These are phyloP conservation scores for Macroglossus sobrinus DNA, from an alignment of 2,113 vertebrate genomes.

Conservation along the genomic window DNA sequence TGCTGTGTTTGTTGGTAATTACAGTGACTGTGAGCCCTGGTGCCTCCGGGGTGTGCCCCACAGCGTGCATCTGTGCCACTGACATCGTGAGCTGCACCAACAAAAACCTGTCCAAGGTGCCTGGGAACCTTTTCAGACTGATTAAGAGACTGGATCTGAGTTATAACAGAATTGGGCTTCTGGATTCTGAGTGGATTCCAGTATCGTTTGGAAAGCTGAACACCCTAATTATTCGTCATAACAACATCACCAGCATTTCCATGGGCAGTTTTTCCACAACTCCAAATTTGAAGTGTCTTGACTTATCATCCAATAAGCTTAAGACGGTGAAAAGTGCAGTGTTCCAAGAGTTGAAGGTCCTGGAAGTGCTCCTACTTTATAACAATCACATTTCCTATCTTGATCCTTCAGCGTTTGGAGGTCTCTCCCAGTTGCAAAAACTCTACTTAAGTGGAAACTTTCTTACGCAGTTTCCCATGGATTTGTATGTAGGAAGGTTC, in stretches of 20 bases:
- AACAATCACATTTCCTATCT: slow-evolving; percentile 89
- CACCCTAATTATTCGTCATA: slow-evolving; percentile 88
- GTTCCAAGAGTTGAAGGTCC: slow-evolving; percentile 85
- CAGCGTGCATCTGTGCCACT: slow-evolving; percentile 88
- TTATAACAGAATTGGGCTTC: slow-evolving; percentile 86
- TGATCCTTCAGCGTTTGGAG: slow-evolving; percentile 84
- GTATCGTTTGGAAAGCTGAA: slow-evolving; percentile 83
- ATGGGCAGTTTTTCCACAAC: slow-evolving; percentile 85
- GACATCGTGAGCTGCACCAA: slow-evolving; percentile 94
- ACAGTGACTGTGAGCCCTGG: not conserved
- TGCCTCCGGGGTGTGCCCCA: slow-evolving; percentile 72
- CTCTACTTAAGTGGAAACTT: slow-evolving; percentile 95
- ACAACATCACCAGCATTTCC: slow-evolving; percentile 83
- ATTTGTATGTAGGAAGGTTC: slow-evolving; percentile 83
- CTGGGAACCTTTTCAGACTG: slow-evolving; percentile 81
- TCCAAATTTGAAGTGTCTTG: slow-evolving; percentile 89
- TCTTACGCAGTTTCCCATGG: slow-evolving; percentile 91
- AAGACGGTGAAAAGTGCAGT: slow-evolving; percentile 81
- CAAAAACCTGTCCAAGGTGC: slow-evolving; percentile 82
- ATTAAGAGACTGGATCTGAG: slow-evolving; percentile 91
- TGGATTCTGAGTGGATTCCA: slow-evolving; percentile 83
- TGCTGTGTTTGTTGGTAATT: slow-evolving; percentile 66
- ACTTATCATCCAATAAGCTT: slow-evolving; percentile 94
- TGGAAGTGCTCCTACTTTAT: slow-evolving; percentile 94
- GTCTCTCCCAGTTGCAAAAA: slow-evolving; percentile 85